A percentile compares a stretch with the other conserved stretches of the same genome.
Conservation (phyloP, 2,888 invertebrate genomes). For the Meiosimyza platycephala region DNA sequence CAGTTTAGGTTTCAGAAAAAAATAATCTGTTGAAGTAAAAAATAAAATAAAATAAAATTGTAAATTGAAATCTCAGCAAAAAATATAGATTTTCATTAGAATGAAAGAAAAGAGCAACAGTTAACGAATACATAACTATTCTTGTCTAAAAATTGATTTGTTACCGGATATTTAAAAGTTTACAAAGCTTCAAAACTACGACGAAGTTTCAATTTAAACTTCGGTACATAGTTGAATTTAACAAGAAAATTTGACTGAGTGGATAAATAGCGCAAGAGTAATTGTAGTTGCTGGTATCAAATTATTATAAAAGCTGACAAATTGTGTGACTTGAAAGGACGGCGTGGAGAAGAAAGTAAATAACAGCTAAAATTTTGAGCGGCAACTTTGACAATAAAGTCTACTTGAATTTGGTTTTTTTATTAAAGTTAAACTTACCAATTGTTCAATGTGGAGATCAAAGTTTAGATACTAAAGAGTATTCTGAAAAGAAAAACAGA, state of each 20-base stretch:
- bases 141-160: not conserved
- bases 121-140: not conserved
- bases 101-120: not conserved
- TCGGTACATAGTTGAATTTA: not conserved
- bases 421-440: too few species aligned
- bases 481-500: too few species aligned
- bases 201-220: conserved; percentile 5
- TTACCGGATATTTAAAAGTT: conserved; percentile 1
- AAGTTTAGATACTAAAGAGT: too few species aligned
- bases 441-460: too few species aligned
- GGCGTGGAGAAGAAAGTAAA: not conserved
- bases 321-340: too few species aligned
- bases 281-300: not conserved
- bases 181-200: not conserved
- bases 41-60: not conserved
- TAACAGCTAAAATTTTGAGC: not conserved
- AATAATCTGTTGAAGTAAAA: not conserved
- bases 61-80: not conserved
- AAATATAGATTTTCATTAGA: not conserved
- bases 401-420: too few species aligned
- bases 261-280: not conserved
- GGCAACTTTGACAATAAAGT: not conserved
- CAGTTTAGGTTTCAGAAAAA: not conserved
- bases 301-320: not conserved
- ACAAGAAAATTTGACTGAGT: not conserved